Evolutionary conservation across 2,888 invertebrate species (phyloP), one percentile per base, ranked within the genome.

Genomic region (Taenaris catops): DNA sequence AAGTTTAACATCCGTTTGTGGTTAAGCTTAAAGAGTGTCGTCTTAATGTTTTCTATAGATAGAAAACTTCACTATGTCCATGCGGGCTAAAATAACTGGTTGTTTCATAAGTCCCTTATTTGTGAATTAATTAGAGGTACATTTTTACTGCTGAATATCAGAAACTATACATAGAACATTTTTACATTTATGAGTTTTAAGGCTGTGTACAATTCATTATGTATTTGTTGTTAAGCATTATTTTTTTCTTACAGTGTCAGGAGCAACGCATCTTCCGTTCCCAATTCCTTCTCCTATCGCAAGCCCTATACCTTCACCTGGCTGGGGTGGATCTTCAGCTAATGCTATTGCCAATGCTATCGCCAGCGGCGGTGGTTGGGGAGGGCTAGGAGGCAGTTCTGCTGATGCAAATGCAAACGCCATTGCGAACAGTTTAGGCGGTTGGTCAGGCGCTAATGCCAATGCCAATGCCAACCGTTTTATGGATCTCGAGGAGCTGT

Each of bases 401-500:
- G 39, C 41, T 4, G 32, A 32, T 10, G 48, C 49, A 7, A 34
- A 38, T n/a, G 48, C 49, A 4, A 49, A 46, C 9, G 45, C 45
- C 1, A 14, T 11, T n/a, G 8, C 36, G 3, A 29, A 26, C 11
- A 42, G 45, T 8, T 31, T 14, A 1, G 23, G 42, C 4, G 36
- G 38, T 16, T 24, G 8, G 14, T 19, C 28, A 18, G 20, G 45
- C 11, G 44, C 43, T 4, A 21, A 43, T 2, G 55, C 53, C 18
- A 9, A 34, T 9, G 42, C 4, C 8, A 16, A 16, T 19, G 25
- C 11, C 0, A 18, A 17, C n/a, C 98, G 90, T 72, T 98, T 98
- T 55, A 98, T 98, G 1, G 97, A 97, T 38, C 98, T 89, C 12
- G 96, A 96, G 5, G 97, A 97, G 69, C 96, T 96, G 62, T 63